Evolutionary conservation across 2,888 invertebrate species (phyloP).

Genomic region (Scaptomyza tumidula): DNA sequence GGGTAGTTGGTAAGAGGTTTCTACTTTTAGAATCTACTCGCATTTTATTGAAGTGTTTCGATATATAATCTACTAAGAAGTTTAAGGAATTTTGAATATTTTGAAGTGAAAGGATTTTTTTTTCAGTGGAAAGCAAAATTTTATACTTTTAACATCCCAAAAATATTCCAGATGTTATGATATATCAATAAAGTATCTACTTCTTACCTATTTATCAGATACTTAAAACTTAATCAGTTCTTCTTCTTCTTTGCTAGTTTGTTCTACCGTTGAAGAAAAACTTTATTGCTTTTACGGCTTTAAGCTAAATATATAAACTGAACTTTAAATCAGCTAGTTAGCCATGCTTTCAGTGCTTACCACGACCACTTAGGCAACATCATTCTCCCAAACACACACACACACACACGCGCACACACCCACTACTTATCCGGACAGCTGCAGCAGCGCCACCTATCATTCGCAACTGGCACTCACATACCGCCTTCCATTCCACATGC

Average conservation of each 20-base stretch:
- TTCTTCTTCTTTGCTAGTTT: no score
- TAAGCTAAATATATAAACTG: slow-evolving; percentile 41
- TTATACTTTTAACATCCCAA: no score
- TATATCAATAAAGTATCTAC: no score
- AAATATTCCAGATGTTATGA: no score
- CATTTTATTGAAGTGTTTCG: neutral
- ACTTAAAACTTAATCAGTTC: no score
- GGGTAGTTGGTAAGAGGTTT: neutral
- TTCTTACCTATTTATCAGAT: no score
- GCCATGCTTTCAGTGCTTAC: slow-evolving; percentile 45
- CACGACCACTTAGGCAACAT: slow-evolving; percentile 42
- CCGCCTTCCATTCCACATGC: neutral
- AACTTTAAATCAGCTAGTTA: slow-evolving; percentile 62
- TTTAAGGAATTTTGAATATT: no score
- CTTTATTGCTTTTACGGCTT: slow-evolving; percentile 22
- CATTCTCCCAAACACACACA: slow-evolving; percentile 31
- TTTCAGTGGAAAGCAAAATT: no score
- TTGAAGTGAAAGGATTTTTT: no score
- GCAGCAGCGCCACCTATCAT: slow-evolving; percentile 46
- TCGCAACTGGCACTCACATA: slow-evolving; percentile 49
- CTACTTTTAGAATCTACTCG: neutral
- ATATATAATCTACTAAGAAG: neutral
- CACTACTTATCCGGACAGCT: slow-evolving; percentile 44
- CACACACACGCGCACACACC: slow-evolving; percentile 22
- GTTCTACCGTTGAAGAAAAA: neutral